A percentile compares a stretch with the other conserved stretches of the same genome.
These are phyloP conservation scores for Crotalus tigris DNA, from an alignment of 2,113 vertebrate genomes.

Conservation along the genomic window DNA sequence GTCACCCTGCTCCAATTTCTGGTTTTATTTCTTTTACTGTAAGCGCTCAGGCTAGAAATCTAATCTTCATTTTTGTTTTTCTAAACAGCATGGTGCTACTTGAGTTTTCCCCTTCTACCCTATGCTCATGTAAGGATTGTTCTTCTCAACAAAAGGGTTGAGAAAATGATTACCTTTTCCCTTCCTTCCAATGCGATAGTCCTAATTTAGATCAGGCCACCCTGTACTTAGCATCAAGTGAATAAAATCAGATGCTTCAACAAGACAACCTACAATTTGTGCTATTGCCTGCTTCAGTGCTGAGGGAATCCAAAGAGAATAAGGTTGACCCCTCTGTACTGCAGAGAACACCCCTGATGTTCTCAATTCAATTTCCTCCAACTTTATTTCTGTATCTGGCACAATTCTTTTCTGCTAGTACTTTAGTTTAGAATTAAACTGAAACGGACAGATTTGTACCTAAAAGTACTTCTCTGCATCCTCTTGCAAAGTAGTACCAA, in stretches of 20 bases:
- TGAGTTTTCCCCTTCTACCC: background rate
- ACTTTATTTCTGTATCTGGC: background rate
- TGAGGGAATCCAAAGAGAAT: background rate
- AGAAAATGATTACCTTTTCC: background rate
- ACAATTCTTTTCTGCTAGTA: constrained; percentile 3
- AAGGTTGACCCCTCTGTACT: background rate
- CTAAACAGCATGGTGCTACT: background rate
- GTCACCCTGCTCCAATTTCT: background rate
- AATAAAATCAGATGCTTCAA: background rate
- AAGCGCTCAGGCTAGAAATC: background rate
- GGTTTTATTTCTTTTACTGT: background rate
- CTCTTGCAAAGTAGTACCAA: background rate
- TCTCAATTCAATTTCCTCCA: background rate
- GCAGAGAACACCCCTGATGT: background rate
- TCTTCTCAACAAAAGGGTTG: background rate
- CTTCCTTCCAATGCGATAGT: background rate
- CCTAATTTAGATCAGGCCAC: background rate
- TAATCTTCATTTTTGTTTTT: background rate
- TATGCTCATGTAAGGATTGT: background rate
- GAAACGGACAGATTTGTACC: background rate
- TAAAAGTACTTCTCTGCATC: background rate
- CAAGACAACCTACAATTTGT: background rate
- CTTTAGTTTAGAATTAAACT: background rate
- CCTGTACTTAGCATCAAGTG: background rate
- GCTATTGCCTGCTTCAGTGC: background rate